Evolutionary conservation across 2,797 vertebrate genomes (phyloP).

Genomic region (Gadopsis marmoratus): DNA sequence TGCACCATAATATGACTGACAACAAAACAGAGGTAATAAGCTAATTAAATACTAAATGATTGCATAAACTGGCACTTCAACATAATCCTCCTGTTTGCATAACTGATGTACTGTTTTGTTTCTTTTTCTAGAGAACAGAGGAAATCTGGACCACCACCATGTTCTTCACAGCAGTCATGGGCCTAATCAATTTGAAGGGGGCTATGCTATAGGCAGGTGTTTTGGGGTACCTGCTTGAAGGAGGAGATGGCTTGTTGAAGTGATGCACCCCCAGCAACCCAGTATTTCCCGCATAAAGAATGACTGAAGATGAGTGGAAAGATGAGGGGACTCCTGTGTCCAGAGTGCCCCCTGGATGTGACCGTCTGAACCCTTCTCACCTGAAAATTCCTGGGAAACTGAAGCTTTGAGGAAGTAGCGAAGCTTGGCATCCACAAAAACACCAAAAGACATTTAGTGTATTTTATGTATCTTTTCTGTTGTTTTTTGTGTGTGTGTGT

Average conservation of each 20-base stretch:
- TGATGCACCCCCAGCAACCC: neutral
- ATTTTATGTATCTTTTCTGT: neutral
- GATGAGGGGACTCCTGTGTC: neutral
- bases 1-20: neutral
- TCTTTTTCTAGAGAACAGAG: neutral
- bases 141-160: neutral
- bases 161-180: neutral
- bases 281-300: neutral
- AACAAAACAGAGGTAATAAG: constrained; percentile 21
- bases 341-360: neutral
- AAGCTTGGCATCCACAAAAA: neutral
- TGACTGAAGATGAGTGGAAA: neutral
- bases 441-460: neutral
- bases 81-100: constrained; percentile 19
- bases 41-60: constrained; percentile 16
- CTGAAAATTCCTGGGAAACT: neutral
- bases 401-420: neutral
- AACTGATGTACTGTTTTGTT: neutral
- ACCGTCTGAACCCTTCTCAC: neutral
- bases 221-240: neutral
- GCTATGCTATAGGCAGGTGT: neutral
- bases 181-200: neutral
- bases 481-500: neutral
- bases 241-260: neutral
- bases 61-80: constrained; percentile 1